Evolutionary conservation across 2,797 vertebrate species (phyloP).

Genomic region (Cirrhinus molitorella): DNA sequence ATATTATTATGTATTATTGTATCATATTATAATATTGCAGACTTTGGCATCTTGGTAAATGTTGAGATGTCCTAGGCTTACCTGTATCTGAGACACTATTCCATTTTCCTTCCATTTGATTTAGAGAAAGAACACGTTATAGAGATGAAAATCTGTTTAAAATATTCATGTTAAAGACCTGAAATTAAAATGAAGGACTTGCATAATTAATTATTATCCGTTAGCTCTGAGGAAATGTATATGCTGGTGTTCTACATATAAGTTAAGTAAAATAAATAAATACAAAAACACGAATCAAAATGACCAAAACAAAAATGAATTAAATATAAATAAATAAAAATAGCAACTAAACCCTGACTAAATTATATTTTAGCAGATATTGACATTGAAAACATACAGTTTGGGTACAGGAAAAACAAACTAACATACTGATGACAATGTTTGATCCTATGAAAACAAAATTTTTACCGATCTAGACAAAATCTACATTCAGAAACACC

Average conservation of each 20-base stretch:
- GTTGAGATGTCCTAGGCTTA: background rate
- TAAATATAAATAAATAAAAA: too few species aligned
- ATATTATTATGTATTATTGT: too few species aligned
- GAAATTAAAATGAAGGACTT: too few species aligned
- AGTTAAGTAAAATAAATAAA: too few species aligned
- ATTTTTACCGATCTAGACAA: conserved; percentile 55
- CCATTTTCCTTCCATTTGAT: background rate
- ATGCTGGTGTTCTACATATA: too few species aligned
- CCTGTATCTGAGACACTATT: background rate
- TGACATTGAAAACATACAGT: background rate
- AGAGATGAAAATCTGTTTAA: background rate
- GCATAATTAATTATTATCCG: too few species aligned
- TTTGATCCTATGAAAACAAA: background rate
- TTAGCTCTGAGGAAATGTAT: too few species aligned
- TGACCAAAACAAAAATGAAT: too few species aligned
- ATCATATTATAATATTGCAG: too few species aligned
- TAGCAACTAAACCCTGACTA: background rate
- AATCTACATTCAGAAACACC: background rate
- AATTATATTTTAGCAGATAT: background rate
- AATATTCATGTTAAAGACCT: too few species aligned
- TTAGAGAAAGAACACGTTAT: background rate
- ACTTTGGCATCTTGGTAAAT: background rate
- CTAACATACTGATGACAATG: background rate
- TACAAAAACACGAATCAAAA: too few species aligned
- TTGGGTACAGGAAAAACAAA: background rate